Base-by-base conservation (phyloP, 2,888 invertebrate species). In the Furcula furcula region DNA sequence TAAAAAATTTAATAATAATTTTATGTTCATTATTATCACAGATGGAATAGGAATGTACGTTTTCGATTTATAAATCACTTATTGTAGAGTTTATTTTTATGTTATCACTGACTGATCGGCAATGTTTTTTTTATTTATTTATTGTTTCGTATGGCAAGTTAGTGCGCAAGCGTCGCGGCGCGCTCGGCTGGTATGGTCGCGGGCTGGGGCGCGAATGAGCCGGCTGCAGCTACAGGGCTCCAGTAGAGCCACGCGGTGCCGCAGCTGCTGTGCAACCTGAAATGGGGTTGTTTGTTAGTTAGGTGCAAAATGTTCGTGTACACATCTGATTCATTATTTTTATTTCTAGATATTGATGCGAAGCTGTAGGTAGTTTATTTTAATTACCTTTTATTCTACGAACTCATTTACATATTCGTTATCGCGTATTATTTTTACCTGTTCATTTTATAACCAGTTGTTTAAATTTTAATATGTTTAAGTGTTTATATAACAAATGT, bases 11-110 rank as follows among this genome's bases (percentile, higher is more conserved):
- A 40, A 40, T 36, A 15, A 18, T 35, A 46, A 41, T 43, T 44
- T 15, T 20, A 37, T 46, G 60, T 55, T 52, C 55, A 55, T 55
- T 46, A 32, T 53, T 51, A 66, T 61, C 63, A 67, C 64, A 64
- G 65, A 40, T 54, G 21, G 29, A 14, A 31, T 40, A 57, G 53
- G 52, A 57, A 58, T 51, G 46, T 53, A 16, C n/a, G 31, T 26
- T 37, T 16, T 16, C 22, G 28, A 16, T 7, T 34, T 25, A 13
- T 34, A 26, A 42, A 32, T 38, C 31, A 40, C 53, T 25, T 27
- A 33, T 26, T 14, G 13, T 12, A 12, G 26, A 13, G 14, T 1
- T 26, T 26, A 14, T 15, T 9, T 26, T 14, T n/a, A 14, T 14
- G 4, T 7, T 5, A 26, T 3, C 26, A 26, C 14, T 14, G 12